phyloP scores from a whole-genome alignment of 2,888 invertebrate species.

The Chydorus sphaericus region DNA sequence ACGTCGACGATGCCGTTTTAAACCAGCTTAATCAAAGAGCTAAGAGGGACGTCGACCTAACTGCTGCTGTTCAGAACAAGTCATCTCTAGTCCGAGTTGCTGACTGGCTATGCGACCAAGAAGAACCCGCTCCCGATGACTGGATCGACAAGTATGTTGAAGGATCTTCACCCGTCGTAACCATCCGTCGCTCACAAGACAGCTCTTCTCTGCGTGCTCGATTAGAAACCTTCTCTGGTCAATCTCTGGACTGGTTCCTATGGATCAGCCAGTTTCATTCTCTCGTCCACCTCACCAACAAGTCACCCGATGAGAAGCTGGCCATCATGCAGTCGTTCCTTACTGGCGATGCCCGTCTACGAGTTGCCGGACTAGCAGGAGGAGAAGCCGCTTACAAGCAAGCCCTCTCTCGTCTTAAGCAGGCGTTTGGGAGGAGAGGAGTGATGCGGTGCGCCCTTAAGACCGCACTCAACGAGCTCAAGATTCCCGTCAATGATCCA shows the following conservation, averaged over 20 bases:
- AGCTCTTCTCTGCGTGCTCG: neutral
- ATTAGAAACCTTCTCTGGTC: neutral
- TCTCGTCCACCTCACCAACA: neutral
- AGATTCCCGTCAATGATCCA: neutral
- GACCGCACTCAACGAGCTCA: neutral
- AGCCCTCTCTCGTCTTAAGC: slow-evolving; percentile 4
- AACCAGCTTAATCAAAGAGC: too few relatives aligned
- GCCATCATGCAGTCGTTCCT: slow-evolving; percentile 4
- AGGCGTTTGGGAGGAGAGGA: slow-evolving; percentile 1
- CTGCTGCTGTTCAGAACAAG: too few relatives aligned
- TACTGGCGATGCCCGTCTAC: neutral
- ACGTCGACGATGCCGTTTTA: too few relatives aligned
- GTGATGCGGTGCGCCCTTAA: slow-evolving; percentile 4
- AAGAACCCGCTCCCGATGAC: neutral
- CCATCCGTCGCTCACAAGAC: neutral
- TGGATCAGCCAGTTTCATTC: slow-evolving; percentile 3
- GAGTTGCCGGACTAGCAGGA: slow-evolving; percentile 7
- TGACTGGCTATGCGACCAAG: too few relatives aligned
- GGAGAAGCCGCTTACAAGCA: slow-evolving; percentile 5
- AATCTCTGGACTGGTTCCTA: slow-evolving; percentile 5
- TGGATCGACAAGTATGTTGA: neutral
- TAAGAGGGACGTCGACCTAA: too few relatives aligned
- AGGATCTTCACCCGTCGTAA: neutral
- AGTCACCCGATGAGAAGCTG: slow-evolving; percentile 6
- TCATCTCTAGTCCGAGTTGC: too few relatives aligned